phyloP scores from a whole-genome alignment of 2,113 vertebrate genomes.

The Percina caprodes region DNA sequence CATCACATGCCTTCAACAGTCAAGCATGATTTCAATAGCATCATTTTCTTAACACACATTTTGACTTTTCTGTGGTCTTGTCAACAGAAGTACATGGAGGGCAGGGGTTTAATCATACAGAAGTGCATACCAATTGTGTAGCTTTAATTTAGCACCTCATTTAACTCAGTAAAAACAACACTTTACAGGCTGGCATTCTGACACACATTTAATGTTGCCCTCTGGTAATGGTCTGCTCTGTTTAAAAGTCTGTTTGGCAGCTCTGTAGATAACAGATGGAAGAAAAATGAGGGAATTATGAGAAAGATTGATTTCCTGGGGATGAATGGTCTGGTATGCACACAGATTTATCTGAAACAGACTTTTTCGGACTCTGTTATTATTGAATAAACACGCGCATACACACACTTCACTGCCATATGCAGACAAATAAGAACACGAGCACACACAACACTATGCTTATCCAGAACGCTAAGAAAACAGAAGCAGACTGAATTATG shows the following conservation, averaged over 20 bases:
- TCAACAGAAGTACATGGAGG: slow-evolving; percentile 24
- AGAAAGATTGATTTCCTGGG: slow-evolving; percentile 82
- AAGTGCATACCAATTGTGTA: slow-evolving; percentile 59
- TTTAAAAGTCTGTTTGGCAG: slow-evolving; percentile 81
- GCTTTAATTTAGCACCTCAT: slow-evolving; percentile 85
- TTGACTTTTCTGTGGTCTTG: slow-evolving; percentile 33
- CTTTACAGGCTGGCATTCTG: slow-evolving; percentile 78
- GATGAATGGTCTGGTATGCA: slow-evolving; percentile 79
- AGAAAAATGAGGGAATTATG: slow-evolving; percentile 85
- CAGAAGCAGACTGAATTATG: slow-evolving; percentile 39
- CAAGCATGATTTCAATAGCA: slow-evolving; percentile 31
- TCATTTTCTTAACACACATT: slow-evolving; percentile 25
- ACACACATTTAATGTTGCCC: slow-evolving; percentile 78
- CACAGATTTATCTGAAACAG: slow-evolving; percentile 79
- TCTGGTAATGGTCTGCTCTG: slow-evolving; percentile 76
- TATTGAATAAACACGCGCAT: slow-evolving; percentile 67
- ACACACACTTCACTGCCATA: slow-evolving; percentile 25
- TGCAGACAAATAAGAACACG: slow-evolving; percentile 48
- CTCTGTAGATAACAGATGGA: slow-evolving; percentile 80
- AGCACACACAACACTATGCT: slow-evolving; percentile 17
- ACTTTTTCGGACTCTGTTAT: slow-evolving; percentile 76
- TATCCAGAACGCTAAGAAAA: slow-evolving; percentile 46
- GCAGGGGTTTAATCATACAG: slow-evolving; percentile 62
- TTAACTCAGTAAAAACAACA: slow-evolving; percentile 80
- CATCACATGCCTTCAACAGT: slow-evolving; percentile 33